Evolutionary conservation across 2,797 vertebrate genomes (phyloP), one percentile per base, ranked within the genome.

Genomic region (Centropyge bicolor): DNA sequence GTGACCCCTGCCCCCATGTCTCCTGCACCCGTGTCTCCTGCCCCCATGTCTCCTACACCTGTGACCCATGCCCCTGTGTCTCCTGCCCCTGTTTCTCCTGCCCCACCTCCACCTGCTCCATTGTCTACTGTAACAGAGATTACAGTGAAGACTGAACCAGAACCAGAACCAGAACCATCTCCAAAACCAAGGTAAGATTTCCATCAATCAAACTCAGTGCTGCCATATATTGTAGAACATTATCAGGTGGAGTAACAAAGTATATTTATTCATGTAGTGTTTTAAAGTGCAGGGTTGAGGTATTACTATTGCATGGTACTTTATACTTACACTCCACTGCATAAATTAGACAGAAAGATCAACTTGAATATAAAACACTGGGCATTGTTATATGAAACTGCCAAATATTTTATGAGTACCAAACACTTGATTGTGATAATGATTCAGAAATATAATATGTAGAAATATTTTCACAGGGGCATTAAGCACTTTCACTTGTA

Each of bases 151-250:
- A 63, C 66, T 12, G 31, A 75, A 70, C 45, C 54, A 4, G 20
- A 73, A 72, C 19, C 54, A 16, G 59, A 81, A 31, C 24, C 81
- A n/a, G 35, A 84, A 31, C 45, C 24, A 1, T 35, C 52, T 55
- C 38, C 84, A 71, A 70, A 81, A 40, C 69, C 77, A 64, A 91
- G 89, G 95, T 95, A 10, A 86, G 85, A 64, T 36, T 81, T 64
- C 7, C 1, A 31, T 24, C 0, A 14, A 84, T 8, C 5, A 64
- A 31, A 31, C 27, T 31, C 27, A 31, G 27, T 63, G 27, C 14
- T 36, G n/a, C 24, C 9, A 19, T 1, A 56, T 70, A 46, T 56
- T 73, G 0, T 41, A n/a, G 31, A 20, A 60, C 19, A 40, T 14
- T 24, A 5, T 45, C 12, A 27, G n/a, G 16, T 63, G 24, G 3